These are phyloP conservation scores for Parascotia fuliginaria DNA, from an alignment of 2,888 invertebrate genomes.

Conservation along the genomic window DNA sequence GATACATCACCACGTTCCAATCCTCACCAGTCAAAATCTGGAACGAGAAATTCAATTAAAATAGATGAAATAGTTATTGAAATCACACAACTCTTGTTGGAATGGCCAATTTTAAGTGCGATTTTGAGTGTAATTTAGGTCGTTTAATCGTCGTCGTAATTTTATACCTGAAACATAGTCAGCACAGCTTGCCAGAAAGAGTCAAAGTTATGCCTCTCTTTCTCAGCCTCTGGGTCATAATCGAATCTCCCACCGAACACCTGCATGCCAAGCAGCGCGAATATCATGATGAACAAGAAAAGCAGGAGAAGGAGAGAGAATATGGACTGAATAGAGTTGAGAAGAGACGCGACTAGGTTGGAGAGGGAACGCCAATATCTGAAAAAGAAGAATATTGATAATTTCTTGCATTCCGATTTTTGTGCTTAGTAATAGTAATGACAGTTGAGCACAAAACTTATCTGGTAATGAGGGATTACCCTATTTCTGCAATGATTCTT, in stretches of 20 bases:
- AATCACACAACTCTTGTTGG: too few species aligned
- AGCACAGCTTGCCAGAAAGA: constrained; percentile 99
- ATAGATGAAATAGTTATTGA: too few species aligned
- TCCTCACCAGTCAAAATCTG: constrained; percentile 99
- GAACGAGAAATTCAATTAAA: constrained; percentile 41
- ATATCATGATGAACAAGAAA: constrained; percentile 99
- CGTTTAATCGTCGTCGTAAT: too few species aligned
- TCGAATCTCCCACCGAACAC: constrained; percentile 99
- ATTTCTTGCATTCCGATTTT: too few species aligned
- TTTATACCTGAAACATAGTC: constrained; percentile 98
- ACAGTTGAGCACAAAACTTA: too few species aligned
- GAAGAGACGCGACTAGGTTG: constrained; percentile 98
- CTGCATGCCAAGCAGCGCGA: constrained; percentile 99
- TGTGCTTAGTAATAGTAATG: too few species aligned
- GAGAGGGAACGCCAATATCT: constrained; percentile 99
- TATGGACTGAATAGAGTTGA: constrained; percentile 99
- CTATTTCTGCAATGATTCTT: too few species aligned
- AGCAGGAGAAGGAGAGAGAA: constrained; percentile 97
- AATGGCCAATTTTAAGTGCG: too few species aligned
- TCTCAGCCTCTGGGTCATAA: constrained; percentile 91
- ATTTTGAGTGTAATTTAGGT: too few species aligned
- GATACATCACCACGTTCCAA: constrained; percentile 99
- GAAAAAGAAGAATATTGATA: constrained; percentile 55
- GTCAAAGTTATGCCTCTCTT: constrained; percentile 98
- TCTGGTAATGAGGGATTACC: too few species aligned